Evolutionary conservation across 2,797 vertebrate genomes (phyloP).

Genomic region (Acrossocheilus wenchowensis): DNA sequence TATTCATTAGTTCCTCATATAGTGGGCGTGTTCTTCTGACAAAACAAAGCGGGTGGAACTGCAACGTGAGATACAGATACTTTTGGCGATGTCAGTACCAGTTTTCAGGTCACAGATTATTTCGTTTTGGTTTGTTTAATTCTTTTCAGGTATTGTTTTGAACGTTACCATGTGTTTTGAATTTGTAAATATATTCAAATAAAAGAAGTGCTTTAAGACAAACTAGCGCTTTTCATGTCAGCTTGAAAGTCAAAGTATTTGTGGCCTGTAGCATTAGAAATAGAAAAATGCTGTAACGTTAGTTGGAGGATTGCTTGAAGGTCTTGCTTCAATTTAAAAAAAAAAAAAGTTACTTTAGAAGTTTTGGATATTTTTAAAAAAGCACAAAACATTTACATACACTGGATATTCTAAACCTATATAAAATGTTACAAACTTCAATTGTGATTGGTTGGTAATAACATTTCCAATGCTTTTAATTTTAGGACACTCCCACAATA

Average conservation of each 20-base stretch:
- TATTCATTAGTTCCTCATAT: background rate
- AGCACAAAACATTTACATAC: no score
- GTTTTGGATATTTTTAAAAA: no score
- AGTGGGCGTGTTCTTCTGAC: background rate
- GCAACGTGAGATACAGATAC: background rate
- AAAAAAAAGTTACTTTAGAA: no score
- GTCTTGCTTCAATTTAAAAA: no score
- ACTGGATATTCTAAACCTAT: background rate
- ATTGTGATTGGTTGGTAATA: background rate
- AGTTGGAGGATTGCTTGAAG: background rate
- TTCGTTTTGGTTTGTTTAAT: background rate
- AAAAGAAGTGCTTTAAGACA: background rate
- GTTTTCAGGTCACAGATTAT: no score
- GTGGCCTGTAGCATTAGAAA: background rate
- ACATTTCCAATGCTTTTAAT: background rate
- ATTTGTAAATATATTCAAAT: background rate
- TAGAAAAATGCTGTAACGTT: background rate
- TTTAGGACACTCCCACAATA: background rate
- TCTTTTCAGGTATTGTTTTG: background rate
- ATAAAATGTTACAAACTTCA: background rate
- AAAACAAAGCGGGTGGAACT: background rate
- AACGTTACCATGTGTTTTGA: background rate
- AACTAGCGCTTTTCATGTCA: no score
- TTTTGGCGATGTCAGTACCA: background rate
- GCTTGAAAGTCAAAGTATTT: background rate